Evolutionary conservation across 2,888 invertebrate genomes (phyloP).

Genomic region (Mamestra brassicae): DNA sequence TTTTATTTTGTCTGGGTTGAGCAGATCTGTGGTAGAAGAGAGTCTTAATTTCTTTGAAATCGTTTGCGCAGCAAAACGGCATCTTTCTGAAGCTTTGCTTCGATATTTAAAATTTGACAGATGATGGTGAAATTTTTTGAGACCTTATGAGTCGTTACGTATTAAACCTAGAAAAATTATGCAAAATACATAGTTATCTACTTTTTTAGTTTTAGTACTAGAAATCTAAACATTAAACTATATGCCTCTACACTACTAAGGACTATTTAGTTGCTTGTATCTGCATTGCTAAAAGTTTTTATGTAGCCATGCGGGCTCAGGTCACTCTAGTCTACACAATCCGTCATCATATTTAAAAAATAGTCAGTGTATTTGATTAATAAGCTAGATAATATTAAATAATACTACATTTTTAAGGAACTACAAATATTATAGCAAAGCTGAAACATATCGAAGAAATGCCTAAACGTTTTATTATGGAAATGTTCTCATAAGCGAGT

Average conservation of each 20-base stretch:
- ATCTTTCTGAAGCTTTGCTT: background rate
- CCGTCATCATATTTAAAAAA: background rate
- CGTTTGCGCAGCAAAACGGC: background rate
- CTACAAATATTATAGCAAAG: slow-evolving; percentile 26
- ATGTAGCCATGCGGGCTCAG: background rate
- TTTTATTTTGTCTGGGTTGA: slow-evolving; percentile 30
- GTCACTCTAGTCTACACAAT: background rate
- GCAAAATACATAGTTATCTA: background rate
- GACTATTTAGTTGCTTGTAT: background rate
- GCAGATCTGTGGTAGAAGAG: slow-evolving; percentile 1
- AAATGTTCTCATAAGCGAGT: slow-evolving; percentile 18
- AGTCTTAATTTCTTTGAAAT: background rate
- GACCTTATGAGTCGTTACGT: background rate
- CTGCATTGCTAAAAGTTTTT: background rate
- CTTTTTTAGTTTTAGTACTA: background rate
- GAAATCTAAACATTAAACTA: background rate
- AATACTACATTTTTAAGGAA: slow-evolving; percentile 52
- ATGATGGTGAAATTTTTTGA: background rate
- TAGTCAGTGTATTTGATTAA: slow-evolving; percentile 1
- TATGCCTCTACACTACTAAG: background rate
- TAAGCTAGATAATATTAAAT: slow-evolving; percentile 37
- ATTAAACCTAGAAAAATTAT: background rate
- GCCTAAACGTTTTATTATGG: slow-evolving; percentile 22
- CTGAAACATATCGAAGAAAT: background rate
- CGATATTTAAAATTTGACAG: background rate